Evolutionary conservation across 23 tunicate species (phyloP).

Genomic region (Halocynthia roretzi): DNA sequence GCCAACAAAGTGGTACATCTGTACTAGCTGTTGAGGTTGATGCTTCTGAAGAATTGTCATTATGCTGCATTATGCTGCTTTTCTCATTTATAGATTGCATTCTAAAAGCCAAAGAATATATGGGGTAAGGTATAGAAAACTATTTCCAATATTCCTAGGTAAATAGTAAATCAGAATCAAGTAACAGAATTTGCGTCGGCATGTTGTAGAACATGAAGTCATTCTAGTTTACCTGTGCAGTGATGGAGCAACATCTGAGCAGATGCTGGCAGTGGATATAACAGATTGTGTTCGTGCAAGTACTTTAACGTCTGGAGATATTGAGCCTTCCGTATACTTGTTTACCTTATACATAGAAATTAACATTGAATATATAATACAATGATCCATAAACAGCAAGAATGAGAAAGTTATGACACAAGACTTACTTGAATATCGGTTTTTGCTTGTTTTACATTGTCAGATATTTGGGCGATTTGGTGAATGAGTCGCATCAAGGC

Average conservation of each 20-base stretch:
- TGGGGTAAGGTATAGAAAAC: no score
- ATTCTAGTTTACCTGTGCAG: not conserved
- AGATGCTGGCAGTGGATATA: constrained; percentile 1
- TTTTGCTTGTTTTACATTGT: constrained; percentile 56
- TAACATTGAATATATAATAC: not conserved
- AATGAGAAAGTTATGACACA: not conserved
- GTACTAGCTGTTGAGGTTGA: constrained; percentile 53
- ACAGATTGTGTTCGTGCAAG: constrained; percentile 16
- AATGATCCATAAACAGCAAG: not conserved
- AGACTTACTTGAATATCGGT: constrained; percentile 59
- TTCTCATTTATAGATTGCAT: no score
- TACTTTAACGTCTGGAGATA: constrained; percentile 51
- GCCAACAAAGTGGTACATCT: constrained; percentile 49
- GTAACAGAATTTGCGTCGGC: no score
- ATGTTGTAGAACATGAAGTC: no score
- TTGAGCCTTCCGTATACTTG: constrained; percentile 75
- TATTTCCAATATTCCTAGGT: no score
- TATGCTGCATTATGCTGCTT: not conserved
- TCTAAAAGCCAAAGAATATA: no score
- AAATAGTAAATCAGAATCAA: no score
- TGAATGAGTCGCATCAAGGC: constrained; percentile 52
- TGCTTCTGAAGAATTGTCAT: constrained; percentile 15
- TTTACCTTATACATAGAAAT: constrained; percentile 41
- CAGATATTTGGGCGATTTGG: constrained; percentile 57
- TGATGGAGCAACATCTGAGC: constrained; percentile 1